Evolutionary conservation across 30 jellyfish, hydroid and myxozoan genomes (phyloP).

Genomic region (Aurelia aurita complex sp. Pacific): DNA sequence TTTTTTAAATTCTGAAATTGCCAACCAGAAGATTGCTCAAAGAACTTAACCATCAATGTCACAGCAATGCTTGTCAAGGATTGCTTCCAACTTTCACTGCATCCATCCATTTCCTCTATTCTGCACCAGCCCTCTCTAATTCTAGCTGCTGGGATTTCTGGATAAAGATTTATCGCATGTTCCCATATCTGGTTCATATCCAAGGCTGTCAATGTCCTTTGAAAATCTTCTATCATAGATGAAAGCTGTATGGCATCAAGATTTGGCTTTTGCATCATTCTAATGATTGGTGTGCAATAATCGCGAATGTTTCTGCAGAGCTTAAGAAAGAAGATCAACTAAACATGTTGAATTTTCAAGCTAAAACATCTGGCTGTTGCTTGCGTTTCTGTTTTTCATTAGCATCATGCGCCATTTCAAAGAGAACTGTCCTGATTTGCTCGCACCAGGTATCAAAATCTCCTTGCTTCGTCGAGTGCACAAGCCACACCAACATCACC

Average conservation of each 20-base stretch:
- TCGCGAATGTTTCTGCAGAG: background rate
- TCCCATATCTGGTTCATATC: constrained; percentile 6
- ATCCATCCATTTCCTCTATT: constrained; percentile 22
- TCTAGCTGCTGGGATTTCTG: background rate
- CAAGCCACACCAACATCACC: too few relatives aligned
- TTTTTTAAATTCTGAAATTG: background rate
- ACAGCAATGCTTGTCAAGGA: background rate
- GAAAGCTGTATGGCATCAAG: background rate
- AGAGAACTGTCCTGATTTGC: background rate
- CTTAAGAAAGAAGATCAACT: background rate
- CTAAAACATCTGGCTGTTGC: constrained; percentile 19
- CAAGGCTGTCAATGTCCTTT: background rate
- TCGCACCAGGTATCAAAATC: constrained; percentile 4
- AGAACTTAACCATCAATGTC: background rate
- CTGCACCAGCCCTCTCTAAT: constrained; percentile 39
- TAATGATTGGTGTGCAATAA: background rate
- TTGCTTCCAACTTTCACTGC: background rate
- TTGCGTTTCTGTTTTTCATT: constrained; percentile 17
- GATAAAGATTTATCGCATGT: constrained; percentile 13
- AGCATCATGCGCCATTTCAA: background rate
- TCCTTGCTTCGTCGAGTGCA: too few relatives aligned
- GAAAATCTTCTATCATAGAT: background rate
- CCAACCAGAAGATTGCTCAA: background rate
- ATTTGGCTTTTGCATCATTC: constrained; percentile 10
- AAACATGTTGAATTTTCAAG: constrained; percentile 1